Percentiles rank a stretch among this genome's conserved stretches.
Evolutionary conservation across 2,888 invertebrate genomes (phyloP).

Genomic region (Hipparchia sbordonii): DNA sequence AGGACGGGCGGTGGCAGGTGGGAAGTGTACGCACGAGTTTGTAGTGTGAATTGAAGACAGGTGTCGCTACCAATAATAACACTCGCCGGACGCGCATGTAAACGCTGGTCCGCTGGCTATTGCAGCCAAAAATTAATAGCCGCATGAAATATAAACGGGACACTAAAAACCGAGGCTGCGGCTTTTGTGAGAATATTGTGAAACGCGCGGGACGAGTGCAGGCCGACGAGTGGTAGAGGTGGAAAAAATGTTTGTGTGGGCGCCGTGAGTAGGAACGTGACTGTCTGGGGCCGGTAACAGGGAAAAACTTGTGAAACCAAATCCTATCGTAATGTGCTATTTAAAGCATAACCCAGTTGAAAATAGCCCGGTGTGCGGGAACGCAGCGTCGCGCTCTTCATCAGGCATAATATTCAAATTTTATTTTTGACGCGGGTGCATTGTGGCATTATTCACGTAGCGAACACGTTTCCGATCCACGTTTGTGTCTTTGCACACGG

Average conservation of each 20-base stretch:
- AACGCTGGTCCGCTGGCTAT: slow-evolving; percentile 26
- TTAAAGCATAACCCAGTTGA: slow-evolving; percentile 81
- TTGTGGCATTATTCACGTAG: slow-evolving; percentile 56
- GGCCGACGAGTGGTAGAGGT: slow-evolving; percentile 62
- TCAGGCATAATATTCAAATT: slow-evolving; percentile 78
- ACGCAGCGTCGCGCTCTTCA: slow-evolving; percentile 76
- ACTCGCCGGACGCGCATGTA: slow-evolving; percentile 33
- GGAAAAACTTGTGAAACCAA: slow-evolving; percentile 82
- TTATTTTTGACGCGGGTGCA: slow-evolving; percentile 77
- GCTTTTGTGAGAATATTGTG: slow-evolving; percentile 28
- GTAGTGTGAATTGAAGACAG: slow-evolving; percentile 46
- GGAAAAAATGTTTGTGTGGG: slow-evolving; percentile 71
- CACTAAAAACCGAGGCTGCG: slow-evolving; percentile 35
- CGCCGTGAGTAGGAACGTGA: slow-evolving; percentile 63
- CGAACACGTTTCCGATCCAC: slow-evolving; percentile 21
- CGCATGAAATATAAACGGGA: slow-evolving; percentile 37
- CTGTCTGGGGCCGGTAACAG: slow-evolving; percentile 69
- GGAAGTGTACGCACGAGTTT: slow-evolving; percentile 46
- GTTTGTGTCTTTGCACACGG: background rate
- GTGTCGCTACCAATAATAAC: slow-evolving; percentile 50
- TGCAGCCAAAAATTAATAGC: slow-evolving; percentile 43
- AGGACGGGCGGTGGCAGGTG: slow-evolving; percentile 43
- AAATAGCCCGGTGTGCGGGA: slow-evolving; percentile 80
- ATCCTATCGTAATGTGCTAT: slow-evolving; percentile 83
- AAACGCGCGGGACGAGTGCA: slow-evolving; percentile 37